phyloP scores from a whole-genome alignment of 2,113 vertebrate genomes.

The Corythoichthys intestinalis region DNA sequence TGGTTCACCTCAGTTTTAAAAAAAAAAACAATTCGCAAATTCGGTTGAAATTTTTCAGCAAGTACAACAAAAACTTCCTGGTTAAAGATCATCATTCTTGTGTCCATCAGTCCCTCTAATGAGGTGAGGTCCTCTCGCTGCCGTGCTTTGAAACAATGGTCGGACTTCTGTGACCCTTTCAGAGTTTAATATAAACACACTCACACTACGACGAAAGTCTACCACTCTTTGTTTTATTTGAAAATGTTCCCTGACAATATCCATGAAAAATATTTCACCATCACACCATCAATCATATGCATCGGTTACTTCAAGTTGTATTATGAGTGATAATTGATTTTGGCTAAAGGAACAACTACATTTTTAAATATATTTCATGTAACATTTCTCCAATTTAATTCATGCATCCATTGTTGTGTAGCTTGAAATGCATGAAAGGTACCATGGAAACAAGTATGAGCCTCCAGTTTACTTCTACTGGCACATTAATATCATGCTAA shows the following conservation, averaged over 20 bases:
- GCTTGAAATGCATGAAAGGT: conserved; percentile 12
- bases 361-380: conserved; percentile 1
- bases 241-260: neutral
- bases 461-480: conserved; percentile 32
- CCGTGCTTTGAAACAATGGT: conserved; percentile 35
- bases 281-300: neutral
- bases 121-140: conserved; percentile 60
- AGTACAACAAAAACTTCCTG: conserved; percentile 3
- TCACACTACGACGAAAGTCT: conserved; percentile 68
- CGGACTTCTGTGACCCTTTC: conserved; percentile 52
- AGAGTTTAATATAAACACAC: conserved; percentile 47
- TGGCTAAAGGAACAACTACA: neutral
- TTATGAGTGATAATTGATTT: neutral
- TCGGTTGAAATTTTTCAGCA: no score
- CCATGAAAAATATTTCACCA: neutral
- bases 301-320: neutral
- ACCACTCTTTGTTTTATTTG: conserved; percentile 44
- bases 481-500: conserved; percentile 46
- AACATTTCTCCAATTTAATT: neutral
- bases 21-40: conserved; percentile 3
- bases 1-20: no score
- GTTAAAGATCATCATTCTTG: conserved; percentile 21
- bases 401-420: neutral
- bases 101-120: conserved; percentile 51
- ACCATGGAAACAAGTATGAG: conserved; percentile 29